Evolutionary conservation across 2,113 vertebrate genomes (phyloP).

Genomic region (Tragelaphus scriptus): DNA sequence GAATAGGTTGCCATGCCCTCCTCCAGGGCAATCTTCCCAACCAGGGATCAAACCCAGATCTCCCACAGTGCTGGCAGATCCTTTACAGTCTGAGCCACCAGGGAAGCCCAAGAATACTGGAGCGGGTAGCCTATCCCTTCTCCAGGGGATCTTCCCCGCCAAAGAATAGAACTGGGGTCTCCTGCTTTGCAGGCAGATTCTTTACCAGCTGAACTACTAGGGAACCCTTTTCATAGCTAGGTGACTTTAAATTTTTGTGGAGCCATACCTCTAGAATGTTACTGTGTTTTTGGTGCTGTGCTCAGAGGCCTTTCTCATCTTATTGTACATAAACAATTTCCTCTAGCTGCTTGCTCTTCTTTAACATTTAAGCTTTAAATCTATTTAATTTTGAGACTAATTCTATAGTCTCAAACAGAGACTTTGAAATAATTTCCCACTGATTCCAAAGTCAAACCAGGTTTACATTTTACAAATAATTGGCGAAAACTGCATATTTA

Average conservation of each 20-base stretch:
- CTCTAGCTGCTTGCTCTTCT: neutral
- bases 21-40: neutral
- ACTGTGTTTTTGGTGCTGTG: neutral
- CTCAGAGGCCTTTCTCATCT: neutral
- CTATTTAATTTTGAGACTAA: neutral
- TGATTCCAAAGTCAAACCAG: neutral
- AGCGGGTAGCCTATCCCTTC: neutral
- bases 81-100: neutral
- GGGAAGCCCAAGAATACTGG: neutral
- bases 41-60: neutral
- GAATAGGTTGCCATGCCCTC: neutral
- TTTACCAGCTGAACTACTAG: neutral
- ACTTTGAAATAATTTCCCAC: neutral
- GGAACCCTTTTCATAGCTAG: neutral
- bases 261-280: neutral
- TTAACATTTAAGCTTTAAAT: slow-evolving; percentile 14
- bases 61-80: neutral
- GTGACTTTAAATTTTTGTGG: neutral
- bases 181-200: neutral
- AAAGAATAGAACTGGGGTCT: neutral
- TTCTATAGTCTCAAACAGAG: neutral
- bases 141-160: neutral
- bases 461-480: neutral
- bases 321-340: neutral
- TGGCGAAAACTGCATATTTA: neutral